phyloP scores from a whole-genome alignment of 2,797 vertebrate species.

The Tokudaia tokunoshimensis region DNA sequence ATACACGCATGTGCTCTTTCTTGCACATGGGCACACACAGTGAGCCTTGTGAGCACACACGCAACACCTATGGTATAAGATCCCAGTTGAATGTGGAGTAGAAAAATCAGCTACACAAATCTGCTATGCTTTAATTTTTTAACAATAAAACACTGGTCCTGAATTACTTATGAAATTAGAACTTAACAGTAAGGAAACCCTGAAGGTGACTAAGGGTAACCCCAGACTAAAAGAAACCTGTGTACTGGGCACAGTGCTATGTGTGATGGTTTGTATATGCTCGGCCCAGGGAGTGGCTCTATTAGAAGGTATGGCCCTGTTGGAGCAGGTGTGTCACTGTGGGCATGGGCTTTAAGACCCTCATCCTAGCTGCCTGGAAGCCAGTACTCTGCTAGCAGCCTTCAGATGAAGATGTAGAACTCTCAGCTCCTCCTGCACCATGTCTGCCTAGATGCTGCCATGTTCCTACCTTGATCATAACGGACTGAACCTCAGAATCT shows the following conservation, averaged over 20 bases:
- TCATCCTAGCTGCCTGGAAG: neutral
- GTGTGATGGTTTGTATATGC: neutral
- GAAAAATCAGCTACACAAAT: neutral
- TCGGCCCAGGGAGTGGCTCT: neutral
- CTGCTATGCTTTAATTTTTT: neutral
- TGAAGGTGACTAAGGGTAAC: neutral
- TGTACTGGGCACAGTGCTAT: neutral
- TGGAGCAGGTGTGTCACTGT: neutral
- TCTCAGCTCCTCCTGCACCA: neutral
- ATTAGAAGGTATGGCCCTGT: neutral
- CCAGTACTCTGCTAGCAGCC: neutral
- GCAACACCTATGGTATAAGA: neutral
- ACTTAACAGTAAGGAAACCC: constrained; percentile 45
- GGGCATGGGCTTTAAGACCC: neutral
- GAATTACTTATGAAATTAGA: constrained; percentile 55
- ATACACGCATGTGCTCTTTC: too few species aligned
- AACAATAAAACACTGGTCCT: neutral
- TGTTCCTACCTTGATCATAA: neutral
- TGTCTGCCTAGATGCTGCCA: neutral
- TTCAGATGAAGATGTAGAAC: neutral
- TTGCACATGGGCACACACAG: too few species aligned
- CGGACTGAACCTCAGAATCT: neutral
- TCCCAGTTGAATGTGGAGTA: neutral
- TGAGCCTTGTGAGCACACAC: too few species aligned
- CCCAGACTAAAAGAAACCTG: neutral